Percentiles rank a stretch among this genome's conserved stretches.
Conservation (phyloP, 2,113 vertebrate species). For the Crotalus horridus region DNA sequence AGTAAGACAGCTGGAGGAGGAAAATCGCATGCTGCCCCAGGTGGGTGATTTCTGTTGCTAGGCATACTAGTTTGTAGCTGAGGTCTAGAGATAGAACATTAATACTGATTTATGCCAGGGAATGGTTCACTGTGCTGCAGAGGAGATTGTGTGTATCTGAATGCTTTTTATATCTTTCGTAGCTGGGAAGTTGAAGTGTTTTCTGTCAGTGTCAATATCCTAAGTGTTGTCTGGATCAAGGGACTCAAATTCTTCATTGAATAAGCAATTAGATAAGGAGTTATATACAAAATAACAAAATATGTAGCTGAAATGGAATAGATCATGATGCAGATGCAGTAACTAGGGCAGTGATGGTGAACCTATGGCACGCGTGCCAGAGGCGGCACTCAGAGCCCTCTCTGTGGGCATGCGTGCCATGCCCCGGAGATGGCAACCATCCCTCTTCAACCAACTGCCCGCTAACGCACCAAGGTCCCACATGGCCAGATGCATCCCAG, state of each 20-base stretch:
- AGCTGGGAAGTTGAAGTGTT: neutral
- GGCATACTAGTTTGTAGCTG: slow-evolving; percentile 56
- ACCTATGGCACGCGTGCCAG: too few species aligned
- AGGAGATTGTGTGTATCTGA: neutral
- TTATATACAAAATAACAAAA: neutral
- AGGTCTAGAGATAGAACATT: slow-evolving; percentile 45
- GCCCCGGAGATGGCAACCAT: too few species aligned
- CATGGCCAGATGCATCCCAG: too few species aligned
- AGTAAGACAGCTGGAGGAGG: slow-evolving; percentile 83
- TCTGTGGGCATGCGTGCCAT: too few species aligned
- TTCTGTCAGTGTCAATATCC: neutral
- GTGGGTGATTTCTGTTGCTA: slow-evolving; percentile 71
- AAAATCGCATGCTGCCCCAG: slow-evolving; percentile 81
- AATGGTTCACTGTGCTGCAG: neutral
- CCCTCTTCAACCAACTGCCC: too few species aligned
- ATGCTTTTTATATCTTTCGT: neutral
- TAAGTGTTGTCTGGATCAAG: neutral
- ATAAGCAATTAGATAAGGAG: neutral
- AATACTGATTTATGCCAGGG: neutral
- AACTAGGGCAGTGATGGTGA: neutral
- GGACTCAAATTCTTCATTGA: neutral
- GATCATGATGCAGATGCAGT: neutral
- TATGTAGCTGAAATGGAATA: neutral
- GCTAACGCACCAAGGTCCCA: too few species aligned
- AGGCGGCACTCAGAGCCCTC: too few species aligned